Evolutionary conservation across 2,797 vertebrate species (phyloP).

Genomic region (Simalia tracyae): DNA sequence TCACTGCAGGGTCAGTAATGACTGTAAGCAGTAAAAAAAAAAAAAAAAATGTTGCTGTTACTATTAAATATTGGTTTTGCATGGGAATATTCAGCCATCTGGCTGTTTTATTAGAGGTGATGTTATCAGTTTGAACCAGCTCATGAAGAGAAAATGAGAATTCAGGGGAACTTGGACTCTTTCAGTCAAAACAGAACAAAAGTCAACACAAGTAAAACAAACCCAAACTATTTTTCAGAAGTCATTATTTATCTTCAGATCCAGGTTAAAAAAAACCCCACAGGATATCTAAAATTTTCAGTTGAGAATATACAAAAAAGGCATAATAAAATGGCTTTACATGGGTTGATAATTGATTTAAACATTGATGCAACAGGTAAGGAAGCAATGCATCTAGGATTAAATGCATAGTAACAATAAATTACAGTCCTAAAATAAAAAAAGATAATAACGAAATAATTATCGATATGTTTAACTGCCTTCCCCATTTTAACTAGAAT

Average conservation of each 20-base stretch:
- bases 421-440: slow-evolving; percentile 63
- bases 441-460: slow-evolving; percentile 56
- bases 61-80: not conserved
- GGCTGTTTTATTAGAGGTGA: not conserved
- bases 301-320: slow-evolving; percentile 71
- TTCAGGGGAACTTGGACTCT: not conserved
- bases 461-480: slow-evolving; percentile 20
- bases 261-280: slow-evolving; percentile 53
- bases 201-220: not conserved
- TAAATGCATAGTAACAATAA: slow-evolving; percentile 60
- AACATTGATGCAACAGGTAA: slow-evolving; percentile 55
- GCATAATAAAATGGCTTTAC: slow-evolving; percentile 66
- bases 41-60: not conserved
- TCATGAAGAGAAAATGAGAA: accelerated
- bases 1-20: too few species aligned
- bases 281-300: slow-evolving; percentile 64
- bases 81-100: not conserved
- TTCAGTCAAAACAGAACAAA: slow-evolving; percentile 29
- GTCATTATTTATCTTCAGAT: slow-evolving; percentile 63
- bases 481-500: slow-evolving; percentile 17
- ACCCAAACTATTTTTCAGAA: slow-evolving; percentile 54
- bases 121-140: not conserved
- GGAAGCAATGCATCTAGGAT: slow-evolving; percentile 61
- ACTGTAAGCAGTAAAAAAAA: too few species aligned
- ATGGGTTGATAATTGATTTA: slow-evolving; percentile 57